Evolutionary conservation across 1,140 invertebrate genomes (phyloP).

Genomic region (Mercenaria mercenaria): DNA sequence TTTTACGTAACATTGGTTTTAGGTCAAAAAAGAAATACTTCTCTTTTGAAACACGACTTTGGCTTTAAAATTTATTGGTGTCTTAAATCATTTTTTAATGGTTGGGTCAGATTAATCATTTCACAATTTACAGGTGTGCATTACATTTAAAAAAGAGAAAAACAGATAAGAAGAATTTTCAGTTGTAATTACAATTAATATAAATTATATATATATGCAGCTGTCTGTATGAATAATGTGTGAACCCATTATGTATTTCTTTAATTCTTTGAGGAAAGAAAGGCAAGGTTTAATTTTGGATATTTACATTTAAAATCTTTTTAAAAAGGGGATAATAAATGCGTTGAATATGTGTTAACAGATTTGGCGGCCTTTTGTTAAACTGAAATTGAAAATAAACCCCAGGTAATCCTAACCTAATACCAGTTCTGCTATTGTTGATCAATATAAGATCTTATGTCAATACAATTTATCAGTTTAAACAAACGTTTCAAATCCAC

Average conservation of each 20-base stretch:
- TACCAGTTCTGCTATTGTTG: neutral
- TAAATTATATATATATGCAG: neutral
- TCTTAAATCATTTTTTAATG: too few relatives aligned
- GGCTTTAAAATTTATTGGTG: too few relatives aligned
- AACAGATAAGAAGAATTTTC: too few relatives aligned
- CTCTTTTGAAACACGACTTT: too few relatives aligned
- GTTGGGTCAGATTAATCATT: too few relatives aligned
- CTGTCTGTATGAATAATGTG: neutral
- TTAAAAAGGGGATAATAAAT: neutral
- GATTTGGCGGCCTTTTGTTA: neutral
- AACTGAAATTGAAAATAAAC: neutral
- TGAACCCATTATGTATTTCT: too few relatives aligned
- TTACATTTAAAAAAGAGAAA: too few relatives aligned
- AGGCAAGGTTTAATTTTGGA: neutral
- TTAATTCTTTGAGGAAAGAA: neutral
- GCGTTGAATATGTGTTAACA: neutral
- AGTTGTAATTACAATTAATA: neutral
- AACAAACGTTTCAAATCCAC: neutral
- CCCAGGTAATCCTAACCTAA: constrained; percentile 13
- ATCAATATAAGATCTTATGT: constrained; percentile 10
- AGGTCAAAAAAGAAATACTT: too few relatives aligned
- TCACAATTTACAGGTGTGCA: too few relatives aligned
- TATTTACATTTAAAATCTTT: neutral
- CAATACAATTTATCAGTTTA: constrained; percentile 9
- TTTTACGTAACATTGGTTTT: too few relatives aligned